Percentiles rank a stretch among this genome's conserved stretches.
Evolutionary conservation across 1,140 invertebrate species (phyloP).

Genomic region (Atta texana): DNA sequence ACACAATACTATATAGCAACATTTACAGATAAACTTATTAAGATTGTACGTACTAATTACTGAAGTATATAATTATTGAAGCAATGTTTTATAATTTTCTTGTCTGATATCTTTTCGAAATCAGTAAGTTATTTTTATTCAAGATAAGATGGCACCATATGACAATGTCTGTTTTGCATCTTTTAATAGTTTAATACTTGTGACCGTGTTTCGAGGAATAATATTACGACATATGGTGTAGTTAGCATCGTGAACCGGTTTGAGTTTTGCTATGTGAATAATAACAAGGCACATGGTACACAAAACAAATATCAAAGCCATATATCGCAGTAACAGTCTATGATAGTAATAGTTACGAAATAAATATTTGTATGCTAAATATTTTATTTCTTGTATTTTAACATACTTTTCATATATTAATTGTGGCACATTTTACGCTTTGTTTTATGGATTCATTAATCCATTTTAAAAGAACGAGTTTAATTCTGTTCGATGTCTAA

Average conservation of each 20-base stretch:
- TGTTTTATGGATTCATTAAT: neutral
- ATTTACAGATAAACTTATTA: neutral
- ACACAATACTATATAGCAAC: neutral
- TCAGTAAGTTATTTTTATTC: neutral
- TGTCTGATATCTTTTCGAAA: neutral
- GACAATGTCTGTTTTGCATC: neutral
- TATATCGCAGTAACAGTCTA: neutral
- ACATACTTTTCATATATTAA: neutral
- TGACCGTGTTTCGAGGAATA: neutral
- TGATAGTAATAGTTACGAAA: neutral
- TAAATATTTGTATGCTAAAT: neutral
- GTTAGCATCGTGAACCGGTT: neutral
- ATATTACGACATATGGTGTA: neutral
- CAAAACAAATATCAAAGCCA: neutral
- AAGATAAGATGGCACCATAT: neutral
- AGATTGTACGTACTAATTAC: neutral
- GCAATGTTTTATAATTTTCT: neutral
- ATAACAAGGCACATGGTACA: neutral
- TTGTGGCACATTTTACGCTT: neutral
- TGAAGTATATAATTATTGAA: neutral
- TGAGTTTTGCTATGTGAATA: neutral
- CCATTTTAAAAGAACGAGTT: neutral
- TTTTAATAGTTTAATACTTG: neutral
- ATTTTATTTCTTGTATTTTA: neutral
- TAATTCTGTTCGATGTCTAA: neutral